Base-by-base conservation (phyloP, 2,888 invertebrate genomes). In the Leptura quadrifasciata region DNA sequence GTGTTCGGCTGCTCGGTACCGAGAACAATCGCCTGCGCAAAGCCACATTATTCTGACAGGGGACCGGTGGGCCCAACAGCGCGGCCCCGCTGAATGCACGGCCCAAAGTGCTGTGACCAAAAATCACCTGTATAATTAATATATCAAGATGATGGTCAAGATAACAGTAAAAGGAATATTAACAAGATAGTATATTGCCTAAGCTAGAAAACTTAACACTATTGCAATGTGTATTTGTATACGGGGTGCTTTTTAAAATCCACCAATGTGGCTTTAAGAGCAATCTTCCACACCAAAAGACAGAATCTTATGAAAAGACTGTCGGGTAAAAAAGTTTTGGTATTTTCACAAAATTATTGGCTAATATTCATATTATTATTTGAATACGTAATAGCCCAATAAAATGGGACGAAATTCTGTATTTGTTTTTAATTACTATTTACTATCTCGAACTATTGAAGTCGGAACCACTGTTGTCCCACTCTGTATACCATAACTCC, bases 51-150 rank as follows among this genome's bases (percentile, higher is more conserved):
- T 83, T 79, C 77, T 80, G 87, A 90, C 92, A 92, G 91, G 92
- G 92, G 91, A 92, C 91, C 91, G 91, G 86, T 80, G 90, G 89
- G 90, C 91, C 91, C 92, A 91, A 89, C 88, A 88, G 88, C 88
- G 68, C 27, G 35, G 65, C 24, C 27, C 67, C 78, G 84, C 89
- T 17, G 27, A 60, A 12, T 57, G 21, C 27, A 55, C n/a, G 17
- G 39, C 81, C 76, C 69, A 52, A 72, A 83, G 81, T 81, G 87
- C 88, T 88, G 88, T 87, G 88, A 88, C 87, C 73, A 75, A 74
- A 76, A 80, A 86, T 88, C 88, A 88, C 88, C 88, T 88, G 87
- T 85, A 84, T 83, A 77, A 61, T 68, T 61, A 76, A 77, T 81
- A 76, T 74, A 76, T 81, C 75, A 80, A 77, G 82, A 82, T 79